These are phyloP conservation scores for Leptinotarsa lineolata DNA, from an alignment of 1,140 invertebrate species.

Conservation along the genomic window DNA sequence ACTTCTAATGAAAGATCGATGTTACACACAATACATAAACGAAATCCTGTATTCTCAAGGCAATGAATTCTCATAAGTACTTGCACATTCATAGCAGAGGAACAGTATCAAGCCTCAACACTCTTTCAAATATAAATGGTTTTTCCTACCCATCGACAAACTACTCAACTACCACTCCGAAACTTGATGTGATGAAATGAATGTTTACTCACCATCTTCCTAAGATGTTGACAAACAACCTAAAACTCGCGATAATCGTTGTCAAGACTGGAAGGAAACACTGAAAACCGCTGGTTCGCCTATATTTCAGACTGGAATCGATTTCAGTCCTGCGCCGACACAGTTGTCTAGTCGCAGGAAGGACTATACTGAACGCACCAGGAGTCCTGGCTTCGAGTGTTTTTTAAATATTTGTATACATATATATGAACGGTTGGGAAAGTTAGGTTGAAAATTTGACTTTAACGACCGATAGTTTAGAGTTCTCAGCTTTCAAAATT, in stretches of 20 bases:
- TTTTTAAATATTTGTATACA: not conserved
- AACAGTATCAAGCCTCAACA: too few relatives aligned
- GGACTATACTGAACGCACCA: not conserved
- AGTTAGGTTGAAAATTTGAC: not conserved
- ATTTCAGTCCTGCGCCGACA: slow-evolving; percentile 14
- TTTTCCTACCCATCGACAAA: too few relatives aligned
- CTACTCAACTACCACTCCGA: too few relatives aligned
- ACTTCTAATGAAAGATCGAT: too few relatives aligned
- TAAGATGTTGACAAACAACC: slow-evolving; percentile 4
- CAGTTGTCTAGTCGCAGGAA: not conserved
- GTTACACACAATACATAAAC: too few relatives aligned
- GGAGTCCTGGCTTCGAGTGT: not conserved
- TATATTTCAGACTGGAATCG: slow-evolving; percentile 9
- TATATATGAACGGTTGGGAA: not conserved
- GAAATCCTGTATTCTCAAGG: too few relatives aligned
- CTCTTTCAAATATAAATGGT: too few relatives aligned
- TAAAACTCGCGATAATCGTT: slow-evolving; percentile 10
- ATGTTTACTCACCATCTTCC: slow-evolving; percentile 11
- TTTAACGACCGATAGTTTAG: not conserved
- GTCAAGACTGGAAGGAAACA: slow-evolving; percentile 12
- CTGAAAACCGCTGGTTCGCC: not conserved
- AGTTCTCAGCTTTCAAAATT: too few relatives aligned
- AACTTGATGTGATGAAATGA: not conserved
- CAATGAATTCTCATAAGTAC: too few relatives aligned
- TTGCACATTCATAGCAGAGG: too few relatives aligned